Evolutionary conservation across 2,888 invertebrate genomes (phyloP), one percentile per base, ranked within the genome.

Genomic region (Hesperia comma): DNA sequence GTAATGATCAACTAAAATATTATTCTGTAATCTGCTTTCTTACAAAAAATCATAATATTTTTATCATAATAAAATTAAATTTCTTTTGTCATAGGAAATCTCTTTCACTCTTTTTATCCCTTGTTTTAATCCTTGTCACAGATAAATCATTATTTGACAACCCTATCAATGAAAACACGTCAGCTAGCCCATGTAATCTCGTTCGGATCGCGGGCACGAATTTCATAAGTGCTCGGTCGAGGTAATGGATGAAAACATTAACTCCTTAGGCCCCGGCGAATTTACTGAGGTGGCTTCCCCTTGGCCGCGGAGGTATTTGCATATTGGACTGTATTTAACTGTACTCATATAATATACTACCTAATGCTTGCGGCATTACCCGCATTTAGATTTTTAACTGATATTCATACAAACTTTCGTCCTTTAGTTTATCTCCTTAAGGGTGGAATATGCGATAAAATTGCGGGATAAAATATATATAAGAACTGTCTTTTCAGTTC

Each of bases 231-330:
- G 88, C 86, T 85, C 81, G 84, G 81, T 84, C 79, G 81, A 85
- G 84, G 85, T 89, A 90, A 90, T 90, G 88, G 89, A 85, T 86
- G 88, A 87, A 90, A 89, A 88, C 89, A 90, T 90, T 89, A 90
- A 90, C 87, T 88, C 86, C 81, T 82, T 72, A 69, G 85, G 79
- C 79, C 74, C 78, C 80, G 74, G 77, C 79, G 79, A 80, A 75
- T 78, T 79, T 77, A 72, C 75, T 69, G 68, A 74, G 41, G 71
- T 74, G 75, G 74, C 75, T 77, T 73, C 72, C 71, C 75, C 74
- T 72, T 70, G 60, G 74, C 74, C 74, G 74, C 71, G 66, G 63
- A 69, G 69, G 77, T 78, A 84, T 88, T 86, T 86, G 84, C 85
- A 85, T 86, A 84, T 80, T 81, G 76, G 80, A 79, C 79, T 79